Base-by-base conservation (phyloP, 2,797 vertebrate species). In the Karalla daura region DNA sequence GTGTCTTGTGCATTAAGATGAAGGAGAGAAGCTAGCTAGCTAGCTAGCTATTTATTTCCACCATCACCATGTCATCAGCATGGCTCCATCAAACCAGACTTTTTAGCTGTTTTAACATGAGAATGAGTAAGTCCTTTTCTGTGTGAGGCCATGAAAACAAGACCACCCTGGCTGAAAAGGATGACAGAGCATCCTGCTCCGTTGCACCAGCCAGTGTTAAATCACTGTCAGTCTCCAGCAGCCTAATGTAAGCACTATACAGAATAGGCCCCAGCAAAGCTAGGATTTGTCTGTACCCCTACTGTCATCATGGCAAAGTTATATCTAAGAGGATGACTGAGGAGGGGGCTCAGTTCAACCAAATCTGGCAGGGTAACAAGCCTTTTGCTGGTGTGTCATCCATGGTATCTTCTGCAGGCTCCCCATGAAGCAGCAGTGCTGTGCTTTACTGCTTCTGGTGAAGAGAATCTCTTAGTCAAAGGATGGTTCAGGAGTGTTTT, bases 1-100 rank as follows among this genome's bases (percentile, higher is more conserved):
- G 53, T 62, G 58, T 54, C 58, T 67, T 41, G 45, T 69, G 53
- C 76, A 80, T 85, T 80, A 73, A 55, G 25, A 41, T 23, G 24
- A 44, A 5, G n/a, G 41, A 44, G 4, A n/a, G n/a, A n/a, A n/a
- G n/a, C n/a, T n/a, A n/a, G n/a, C n/a, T n/a, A n/a, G n/a, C n/a
- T n/a, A n/a, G n/a, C n/a, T n/a, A n/a, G n/a, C n/a, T n/a, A n/a
- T n/a, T n/a, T n/a, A n/a, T n/a, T n/a, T n/a, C n/a, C n/a, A n/a
- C n/a, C n/a, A n/a, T n/a, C n/a, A n/a, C n/a, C n/a, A n/a, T n/a
- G n/a, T n/a, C n/a, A n/a, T n/a, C n/a, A n/a, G n/a, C n/a, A n/a
- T n/a, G n/a, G n/a, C n/a, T n/a, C n/a, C n/a, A n/a, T n/a, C n/a
- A n/a, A n/a, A n/a, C n/a, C n/a, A n/a, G n/a, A n/a, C n/a, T n/a